phyloP scores from a whole-genome alignment of 2,797 vertebrate species.

The Bucorvus abyssinicus region DNA sequence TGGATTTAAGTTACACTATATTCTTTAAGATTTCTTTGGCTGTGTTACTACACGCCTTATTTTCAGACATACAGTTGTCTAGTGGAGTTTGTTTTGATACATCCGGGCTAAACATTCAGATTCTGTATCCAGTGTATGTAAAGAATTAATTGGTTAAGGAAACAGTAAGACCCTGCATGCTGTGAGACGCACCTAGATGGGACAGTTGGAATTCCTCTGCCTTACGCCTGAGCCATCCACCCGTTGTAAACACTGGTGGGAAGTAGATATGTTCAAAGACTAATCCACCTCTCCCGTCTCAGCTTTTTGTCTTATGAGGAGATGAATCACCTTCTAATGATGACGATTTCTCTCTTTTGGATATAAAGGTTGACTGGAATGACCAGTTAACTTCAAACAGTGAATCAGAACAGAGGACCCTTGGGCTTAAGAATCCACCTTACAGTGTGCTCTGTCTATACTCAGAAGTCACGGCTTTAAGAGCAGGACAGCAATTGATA shows the following conservation, averaged over 20 bases:
- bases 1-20: rapidly evolving
- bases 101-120: not conserved
- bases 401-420: not conserved
- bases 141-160: not conserved
- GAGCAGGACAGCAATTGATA: not conserved
- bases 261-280: not conserved
- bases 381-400: not conserved
- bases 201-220: not conserved
- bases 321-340: not conserved
- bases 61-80: not conserved
- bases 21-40: not conserved
- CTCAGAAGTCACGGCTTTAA: not conserved
- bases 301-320: not conserved
- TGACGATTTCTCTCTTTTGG: not conserved
- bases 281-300: not conserved
- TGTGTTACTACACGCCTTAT: not conserved
- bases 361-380: not conserved
- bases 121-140: not conserved
- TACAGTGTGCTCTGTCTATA: not conserved
- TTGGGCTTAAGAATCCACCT: not conserved
- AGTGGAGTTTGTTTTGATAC: not conserved
- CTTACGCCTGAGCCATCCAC: not conserved
- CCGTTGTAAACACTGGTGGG: not conserved
- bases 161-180: not conserved
- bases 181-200: not conserved